phyloP scores from a whole-genome alignment of 2,888 invertebrate species.

The Clusia tigrina region DNA sequence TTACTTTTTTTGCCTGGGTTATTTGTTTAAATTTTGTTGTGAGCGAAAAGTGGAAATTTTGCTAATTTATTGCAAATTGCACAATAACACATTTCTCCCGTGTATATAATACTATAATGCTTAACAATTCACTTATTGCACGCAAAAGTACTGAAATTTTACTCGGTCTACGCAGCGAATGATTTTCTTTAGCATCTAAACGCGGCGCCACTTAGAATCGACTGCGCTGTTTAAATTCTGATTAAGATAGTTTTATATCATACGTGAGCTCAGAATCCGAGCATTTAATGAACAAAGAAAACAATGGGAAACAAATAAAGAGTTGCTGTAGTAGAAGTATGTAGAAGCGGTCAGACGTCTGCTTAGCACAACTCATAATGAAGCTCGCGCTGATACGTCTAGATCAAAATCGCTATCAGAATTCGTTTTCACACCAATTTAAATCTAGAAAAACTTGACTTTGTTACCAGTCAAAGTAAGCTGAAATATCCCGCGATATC shows the following conservation, averaged over 20 bases:
- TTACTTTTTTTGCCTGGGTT: not conserved
- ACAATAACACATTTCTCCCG: slow-evolving; percentile 44
- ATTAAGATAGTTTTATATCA: slow-evolving; percentile 59
- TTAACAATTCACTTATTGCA: slow-evolving; percentile 13
- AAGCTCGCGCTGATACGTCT: not conserved
- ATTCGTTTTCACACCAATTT: not conserved
- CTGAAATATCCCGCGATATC: not conserved
- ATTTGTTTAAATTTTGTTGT: not conserved
- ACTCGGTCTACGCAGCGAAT: not conserved
- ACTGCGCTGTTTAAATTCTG: slow-evolving; percentile 53
- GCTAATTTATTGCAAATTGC: slow-evolving; percentile 34
- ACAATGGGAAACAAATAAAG: too few relatives aligned
- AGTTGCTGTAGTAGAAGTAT: not conserved
- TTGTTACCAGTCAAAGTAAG: not conserved
- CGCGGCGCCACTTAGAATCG: slow-evolving; percentile 51
- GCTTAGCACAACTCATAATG: not conserved
- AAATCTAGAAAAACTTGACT: not conserved
- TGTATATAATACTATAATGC: slow-evolving; percentile 21
- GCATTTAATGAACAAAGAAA: not conserved
- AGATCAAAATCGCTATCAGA: not conserved
- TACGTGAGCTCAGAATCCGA: not conserved
- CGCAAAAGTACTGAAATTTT: not conserved
- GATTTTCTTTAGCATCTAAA: not conserved
- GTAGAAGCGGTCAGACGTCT: not conserved
- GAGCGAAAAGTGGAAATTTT: not conserved